Base-by-base conservation (phyloP, 2,888 invertebrate species). In the Pegoplata infirma region DNA sequence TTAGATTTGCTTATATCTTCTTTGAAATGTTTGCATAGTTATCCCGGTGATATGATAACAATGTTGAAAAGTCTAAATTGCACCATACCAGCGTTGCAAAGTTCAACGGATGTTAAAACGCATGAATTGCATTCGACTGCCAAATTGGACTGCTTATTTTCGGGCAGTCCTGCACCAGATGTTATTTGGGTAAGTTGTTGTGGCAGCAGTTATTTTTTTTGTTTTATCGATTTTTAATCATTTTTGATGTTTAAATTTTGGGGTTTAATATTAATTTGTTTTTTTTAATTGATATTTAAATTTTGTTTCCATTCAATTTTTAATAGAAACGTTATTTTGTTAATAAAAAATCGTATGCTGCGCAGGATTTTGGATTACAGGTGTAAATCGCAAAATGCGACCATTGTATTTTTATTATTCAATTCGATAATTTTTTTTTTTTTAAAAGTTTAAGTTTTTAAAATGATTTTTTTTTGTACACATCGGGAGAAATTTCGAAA, bases 151-250 rank as follows among this genome's bases (percentile, higher is more conserved):
- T 97, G 97, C 89, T 92, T 92, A 78, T 94, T 93, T 85, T 91
- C 91, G 28, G 95, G 95, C 0, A 94, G 94, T 86, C 96, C 96
- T 0, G 90, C 91, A 46, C 96, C 96, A 1, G 94, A 95, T 55
- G 92, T 97, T 63, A 94, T 95, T 10, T 97, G 97, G 97, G 93
- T 87, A 75, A 77, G 80, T 68, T 71, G n/a, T 69, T 28, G 44
- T 47, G n/a, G n/a, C n/a, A n/a, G n/a, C n/a, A 6, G n/a, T n/a
- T 12, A 3, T n/a, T 5, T 19, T 28, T 16, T 19, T 0, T 17
- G 8, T 46, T 25, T 25, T 61, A n/a, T 46, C 25, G 7, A 40
- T 2, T 19, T n/a, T n/a, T n/a, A n/a, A n/a, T n/a, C n/a, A n/a
- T 19, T 36, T 55, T 17, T 47, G 5, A 5, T 47, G 47, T n/a